These are phyloP conservation scores for Karalla daura DNA, from an alignment of 2,797 vertebrate species.

Conservation along the genomic window DNA sequence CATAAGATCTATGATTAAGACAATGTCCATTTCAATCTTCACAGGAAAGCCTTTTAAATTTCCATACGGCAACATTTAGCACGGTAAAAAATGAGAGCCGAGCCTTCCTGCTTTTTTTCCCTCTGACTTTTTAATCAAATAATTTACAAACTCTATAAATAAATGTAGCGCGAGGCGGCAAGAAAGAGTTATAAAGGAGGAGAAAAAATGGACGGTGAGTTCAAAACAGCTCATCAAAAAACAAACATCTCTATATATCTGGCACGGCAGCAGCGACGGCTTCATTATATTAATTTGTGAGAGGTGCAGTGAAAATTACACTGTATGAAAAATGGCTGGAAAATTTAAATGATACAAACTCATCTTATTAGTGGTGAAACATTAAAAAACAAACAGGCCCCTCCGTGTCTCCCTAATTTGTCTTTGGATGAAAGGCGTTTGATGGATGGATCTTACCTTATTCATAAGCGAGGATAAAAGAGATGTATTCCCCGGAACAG, in stretches of 20 bases:
- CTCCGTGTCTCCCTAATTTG: constrained; percentile 87
- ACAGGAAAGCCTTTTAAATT: constrained; percentile 78
- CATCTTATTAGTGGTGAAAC: constrained; percentile 99
- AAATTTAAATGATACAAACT: constrained; percentile 99
- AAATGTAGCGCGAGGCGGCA: constrained; percentile 77
- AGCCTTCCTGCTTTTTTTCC: constrained; percentile 62
- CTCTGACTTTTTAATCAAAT: constrained; percentile 87
- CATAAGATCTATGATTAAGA: constrained; percentile 79
- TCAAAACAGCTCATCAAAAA: constrained; percentile 91
- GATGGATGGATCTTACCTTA: constrained; percentile 99
- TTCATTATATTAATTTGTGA: constrained; percentile 99
- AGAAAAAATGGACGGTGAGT: constrained; percentile 82
- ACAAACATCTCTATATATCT: constrained; percentile 91
- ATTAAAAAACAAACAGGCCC: constrained; percentile 99
- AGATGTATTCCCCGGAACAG: constrained; percentile 96
- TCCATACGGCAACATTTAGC: constrained; percentile 76
- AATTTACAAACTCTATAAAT: constrained; percentile 88
- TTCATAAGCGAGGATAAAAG: constrained; percentile 99
- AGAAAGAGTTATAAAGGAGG: constrained; percentile 79
- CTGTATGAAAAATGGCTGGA: constrained; percentile 98
- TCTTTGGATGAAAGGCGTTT: constrained; percentile 93
- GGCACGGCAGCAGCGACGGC: constrained; percentile 95
- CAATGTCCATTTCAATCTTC: constrained; percentile 84
- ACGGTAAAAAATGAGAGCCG: constrained; percentile 80
- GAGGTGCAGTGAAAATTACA: constrained; percentile 97